Evolutionary conservation across 2,113 vertebrate genomes (phyloP), one percentile per base, ranked within the genome.

Genomic region (Pomatorhinus ruficollis): DNA sequence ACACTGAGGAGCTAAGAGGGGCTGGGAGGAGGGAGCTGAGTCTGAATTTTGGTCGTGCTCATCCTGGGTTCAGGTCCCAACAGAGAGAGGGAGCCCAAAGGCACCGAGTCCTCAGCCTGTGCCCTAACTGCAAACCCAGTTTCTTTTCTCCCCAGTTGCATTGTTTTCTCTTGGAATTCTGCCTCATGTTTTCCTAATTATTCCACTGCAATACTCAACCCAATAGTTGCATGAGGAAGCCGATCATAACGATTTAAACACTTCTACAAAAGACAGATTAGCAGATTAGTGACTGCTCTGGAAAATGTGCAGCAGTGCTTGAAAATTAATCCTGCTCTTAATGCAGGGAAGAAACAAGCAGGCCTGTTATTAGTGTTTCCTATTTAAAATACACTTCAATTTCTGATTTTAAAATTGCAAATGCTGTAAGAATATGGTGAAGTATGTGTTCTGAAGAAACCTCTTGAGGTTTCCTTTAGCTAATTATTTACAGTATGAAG

Each of bases 341-440:
- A 90, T 57, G n/a, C 24, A 88, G 64, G 52, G 76, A 42, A 59
- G 89, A 94, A 89, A 21, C 44, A 95, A 72, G 83, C 72, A 83
- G 88, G 40, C 44, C 88, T 96, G 80, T 96, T 90, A 96, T 96
- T 97, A 95, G 53, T 68, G 89, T 93, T 96, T 95, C 88, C 95
- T 93, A 90, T 95, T 96, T 95, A 94, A 95, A 96, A 95, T 65
- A 82, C 76, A 56, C 83, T 78, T 89, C 88, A 94, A 25, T 93
- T 96, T 82, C 65, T 57, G 40, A 82, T 86, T 88, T 83, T 52
- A 77, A 82, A 92, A 45, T 68, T 72, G 79, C 84, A 86, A 96
- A 94, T 91, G 70, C 22, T 42, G 13, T 80, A 95, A 88, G 95
- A 71, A 93, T 71, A 53, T 35, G 42, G 76, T 30, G 50, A 83